A percentile compares a stretch with the other conserved stretches of the same genome.
These are phyloP conservation scores for Phalacrocorax aristotelis DNA, from an alignment of 2,113 vertebrate genomes.

Conservation along the genomic window DNA sequence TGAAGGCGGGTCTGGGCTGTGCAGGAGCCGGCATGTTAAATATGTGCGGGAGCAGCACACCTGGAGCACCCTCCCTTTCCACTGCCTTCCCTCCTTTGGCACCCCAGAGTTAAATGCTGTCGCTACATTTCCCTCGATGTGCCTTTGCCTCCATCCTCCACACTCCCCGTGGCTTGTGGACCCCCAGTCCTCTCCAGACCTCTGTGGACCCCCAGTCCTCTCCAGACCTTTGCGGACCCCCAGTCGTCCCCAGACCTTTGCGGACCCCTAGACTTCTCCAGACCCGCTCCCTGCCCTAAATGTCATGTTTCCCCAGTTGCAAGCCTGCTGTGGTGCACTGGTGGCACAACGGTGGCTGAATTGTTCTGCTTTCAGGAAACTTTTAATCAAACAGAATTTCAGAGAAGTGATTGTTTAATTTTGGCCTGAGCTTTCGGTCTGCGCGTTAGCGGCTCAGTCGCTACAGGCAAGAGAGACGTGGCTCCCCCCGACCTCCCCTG, in stretches of 20 bases:
- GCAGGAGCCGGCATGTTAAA: not conserved
- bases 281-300: not conserved
- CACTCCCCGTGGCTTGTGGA: fast-evolving
- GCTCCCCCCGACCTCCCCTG: no score
- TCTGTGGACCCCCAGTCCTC: not conserved
- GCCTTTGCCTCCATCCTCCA: fast-evolving
- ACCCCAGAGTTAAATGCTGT: not conserved
- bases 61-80: not conserved
- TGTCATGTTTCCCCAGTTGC: fast-evolving
- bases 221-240: no score
- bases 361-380: not conserved
- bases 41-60: not conserved
- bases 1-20: not conserved
- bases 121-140: fast-evolving
- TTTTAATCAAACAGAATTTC: no score
- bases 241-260: not conserved
- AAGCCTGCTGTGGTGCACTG: no score
- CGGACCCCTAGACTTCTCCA: not conserved
- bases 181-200: not conserved
- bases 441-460: fast-evolving
- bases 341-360: not conserved
- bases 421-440: no score
- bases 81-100: not conserved
- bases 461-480: not conserved
- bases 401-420: not conserved